Evolutionary conservation across 2,888 invertebrate genomes (phyloP).

Genomic region (Drosophila infuscata): DNA sequence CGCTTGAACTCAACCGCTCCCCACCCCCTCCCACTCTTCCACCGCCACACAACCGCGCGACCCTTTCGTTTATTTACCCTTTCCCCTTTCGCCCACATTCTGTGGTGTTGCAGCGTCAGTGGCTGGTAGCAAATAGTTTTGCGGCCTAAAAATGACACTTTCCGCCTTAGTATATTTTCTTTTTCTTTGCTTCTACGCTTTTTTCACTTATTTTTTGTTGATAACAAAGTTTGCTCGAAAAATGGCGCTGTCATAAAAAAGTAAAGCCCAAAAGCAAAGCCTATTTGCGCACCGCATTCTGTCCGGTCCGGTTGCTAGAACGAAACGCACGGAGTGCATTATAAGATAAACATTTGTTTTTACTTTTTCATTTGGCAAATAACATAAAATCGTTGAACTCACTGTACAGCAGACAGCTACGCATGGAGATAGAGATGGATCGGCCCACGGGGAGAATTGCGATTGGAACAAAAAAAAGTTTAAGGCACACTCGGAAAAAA

Average conservation of each 20-base stretch:
- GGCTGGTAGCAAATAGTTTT: conserved; percentile 68
- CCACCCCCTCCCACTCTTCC: not conserved
- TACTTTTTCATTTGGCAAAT: conserved; percentile 80
- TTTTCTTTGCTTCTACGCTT: not conserved
- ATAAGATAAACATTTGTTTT: conserved; percentile 79
- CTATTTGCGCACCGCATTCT: conserved; percentile 70
- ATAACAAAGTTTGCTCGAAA: conserved; percentile 75
- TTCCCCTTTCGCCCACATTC: not conserved
- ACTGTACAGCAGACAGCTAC: conserved; percentile 16
- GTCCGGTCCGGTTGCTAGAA: conserved; percentile 46
- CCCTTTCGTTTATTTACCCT: not conserved
- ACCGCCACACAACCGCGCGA: not conserved
- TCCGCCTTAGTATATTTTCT: conserved; percentile 8
- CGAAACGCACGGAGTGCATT: conserved; percentile 51
- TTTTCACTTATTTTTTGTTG: conserved; percentile 41
- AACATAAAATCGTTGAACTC: conserved; percentile 77
- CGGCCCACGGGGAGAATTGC: conserved; percentile 11
- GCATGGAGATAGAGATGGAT: conserved; percentile 16
- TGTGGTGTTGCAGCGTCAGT: conserved; percentile 23
- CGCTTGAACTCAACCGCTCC: conserved; percentile 65
- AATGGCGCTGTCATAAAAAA: conserved; percentile 64
- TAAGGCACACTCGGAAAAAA: not conserved
- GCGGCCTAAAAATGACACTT: conserved; percentile 74
- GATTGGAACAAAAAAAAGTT: not conserved
- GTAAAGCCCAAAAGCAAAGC: conserved; percentile 79